These are phyloP conservation scores for Pterocles orientalis DNA, from an alignment of 2,113 vertebrate species.

Conservation along the genomic window DNA sequence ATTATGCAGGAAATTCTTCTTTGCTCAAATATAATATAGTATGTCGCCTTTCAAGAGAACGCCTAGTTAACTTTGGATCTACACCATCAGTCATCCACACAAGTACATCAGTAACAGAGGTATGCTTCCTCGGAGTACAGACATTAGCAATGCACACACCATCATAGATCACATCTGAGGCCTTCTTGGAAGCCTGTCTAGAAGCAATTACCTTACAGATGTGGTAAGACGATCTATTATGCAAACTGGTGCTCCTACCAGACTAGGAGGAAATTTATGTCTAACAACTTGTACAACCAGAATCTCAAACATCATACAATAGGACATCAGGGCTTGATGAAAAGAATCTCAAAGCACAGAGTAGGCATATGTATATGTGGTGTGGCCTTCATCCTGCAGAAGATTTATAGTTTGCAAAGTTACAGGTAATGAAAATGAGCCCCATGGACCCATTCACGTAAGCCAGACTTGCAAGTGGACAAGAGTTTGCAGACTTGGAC, in stretches of 20 bases:
- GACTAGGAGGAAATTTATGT: background rate
- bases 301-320: background rate
- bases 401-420: background rate
- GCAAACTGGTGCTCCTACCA: background rate
- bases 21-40: background rate
- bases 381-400: background rate
- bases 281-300: background rate
- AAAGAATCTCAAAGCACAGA: background rate
- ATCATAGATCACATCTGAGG: background rate
- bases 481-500: background rate
- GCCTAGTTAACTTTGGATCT: background rate
- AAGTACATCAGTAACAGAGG: background rate
- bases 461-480: background rate
- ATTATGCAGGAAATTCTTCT: conserved; percentile 22
- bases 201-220: background rate
- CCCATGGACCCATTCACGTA: background rate
- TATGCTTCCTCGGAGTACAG: background rate
- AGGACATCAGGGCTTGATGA: background rate
- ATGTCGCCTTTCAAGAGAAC: background rate
- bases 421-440: background rate
- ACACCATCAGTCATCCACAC: background rate
- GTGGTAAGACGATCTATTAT: background rate
- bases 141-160: background rate
- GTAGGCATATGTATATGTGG: background rate
- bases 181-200: background rate